These are phyloP conservation scores for Phania funesta DNA, from an alignment of 2,888 invertebrate species.

Conservation along the genomic window DNA sequence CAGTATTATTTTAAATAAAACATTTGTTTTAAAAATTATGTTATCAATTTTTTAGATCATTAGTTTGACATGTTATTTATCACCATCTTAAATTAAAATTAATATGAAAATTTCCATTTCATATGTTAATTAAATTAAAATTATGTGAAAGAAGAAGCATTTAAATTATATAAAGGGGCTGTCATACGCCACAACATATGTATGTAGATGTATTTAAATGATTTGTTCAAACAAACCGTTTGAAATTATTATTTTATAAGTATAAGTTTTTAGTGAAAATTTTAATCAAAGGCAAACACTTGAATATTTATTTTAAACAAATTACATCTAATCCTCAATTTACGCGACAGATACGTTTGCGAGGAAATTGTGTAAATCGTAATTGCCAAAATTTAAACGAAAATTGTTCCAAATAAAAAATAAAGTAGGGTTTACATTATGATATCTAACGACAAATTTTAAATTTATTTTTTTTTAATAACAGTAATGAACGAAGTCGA, in stretches of 20 bases:
- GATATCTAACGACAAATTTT: no score
- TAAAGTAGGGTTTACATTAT: no score
- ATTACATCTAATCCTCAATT: no score
- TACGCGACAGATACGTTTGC: no score
- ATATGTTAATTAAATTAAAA: conserved; percentile 42
- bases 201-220: conserved; percentile 54
- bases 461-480: no score
- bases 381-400: no score
- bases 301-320: no score
- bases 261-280: conserved; percentile 22
- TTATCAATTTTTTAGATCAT: conserved; percentile 48
- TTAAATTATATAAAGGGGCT: background rate
- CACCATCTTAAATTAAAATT: conserved; percentile 15
- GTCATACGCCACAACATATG: background rate
- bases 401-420: no score
- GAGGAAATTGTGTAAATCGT: no score
- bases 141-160: background rate
- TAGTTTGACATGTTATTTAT: conserved; percentile 56
- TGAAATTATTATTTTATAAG: conserved; percentile 11
- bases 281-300: background rate
- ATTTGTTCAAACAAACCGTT: conserved; percentile 40
- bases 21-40: no score
- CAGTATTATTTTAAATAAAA: background rate
- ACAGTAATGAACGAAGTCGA: no score
- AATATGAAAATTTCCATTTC: conserved; percentile 22